These are phyloP conservation scores for Gavialis gangeticus DNA, from an alignment of 2,113 vertebrate genomes.

Conservation along the genomic window DNA sequence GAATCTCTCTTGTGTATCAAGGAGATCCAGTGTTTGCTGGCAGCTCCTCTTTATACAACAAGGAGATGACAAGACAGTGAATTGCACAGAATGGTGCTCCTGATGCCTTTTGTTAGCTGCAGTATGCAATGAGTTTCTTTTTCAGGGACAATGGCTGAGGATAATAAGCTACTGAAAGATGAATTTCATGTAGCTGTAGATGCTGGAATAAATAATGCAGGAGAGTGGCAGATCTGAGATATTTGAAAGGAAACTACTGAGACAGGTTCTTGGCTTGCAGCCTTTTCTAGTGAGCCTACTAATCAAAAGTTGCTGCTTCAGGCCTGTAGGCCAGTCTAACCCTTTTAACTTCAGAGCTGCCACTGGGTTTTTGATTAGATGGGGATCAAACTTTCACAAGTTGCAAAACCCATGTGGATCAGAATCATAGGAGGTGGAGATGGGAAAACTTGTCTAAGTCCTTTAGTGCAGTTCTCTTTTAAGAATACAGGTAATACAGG, in stretches of 20 bases:
- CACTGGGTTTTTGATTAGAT: neutral
- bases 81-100: neutral
- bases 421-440: neutral
- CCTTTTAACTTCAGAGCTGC: neutral
- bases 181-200: conserved; percentile 30
- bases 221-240: neutral
- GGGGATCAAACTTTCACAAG: no score
- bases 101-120: neutral
- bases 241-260: conserved; percentile 12
- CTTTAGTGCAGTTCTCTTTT: neutral
- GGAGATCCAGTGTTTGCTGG: neutral
- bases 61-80: neutral
- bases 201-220: conserved; percentile 59
- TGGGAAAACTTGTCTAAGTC: neutral
- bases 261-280: neutral
- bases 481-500: neutral
- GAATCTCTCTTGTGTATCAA: neutral
- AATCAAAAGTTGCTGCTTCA: neutral
- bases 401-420: neutral
- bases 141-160: neutral
- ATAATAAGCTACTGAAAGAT: conserved; percentile 23
- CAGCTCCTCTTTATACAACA: neutral
- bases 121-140: neutral
- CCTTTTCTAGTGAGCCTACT: neutral
- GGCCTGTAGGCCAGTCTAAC: neutral